A percentile compares a stretch with the other conserved stretches of the same genome.
These are phyloP conservation scores for Drosophila ercepeae DNA, from an alignment of 1,140 invertebrate species.

Conservation along the genomic window DNA sequence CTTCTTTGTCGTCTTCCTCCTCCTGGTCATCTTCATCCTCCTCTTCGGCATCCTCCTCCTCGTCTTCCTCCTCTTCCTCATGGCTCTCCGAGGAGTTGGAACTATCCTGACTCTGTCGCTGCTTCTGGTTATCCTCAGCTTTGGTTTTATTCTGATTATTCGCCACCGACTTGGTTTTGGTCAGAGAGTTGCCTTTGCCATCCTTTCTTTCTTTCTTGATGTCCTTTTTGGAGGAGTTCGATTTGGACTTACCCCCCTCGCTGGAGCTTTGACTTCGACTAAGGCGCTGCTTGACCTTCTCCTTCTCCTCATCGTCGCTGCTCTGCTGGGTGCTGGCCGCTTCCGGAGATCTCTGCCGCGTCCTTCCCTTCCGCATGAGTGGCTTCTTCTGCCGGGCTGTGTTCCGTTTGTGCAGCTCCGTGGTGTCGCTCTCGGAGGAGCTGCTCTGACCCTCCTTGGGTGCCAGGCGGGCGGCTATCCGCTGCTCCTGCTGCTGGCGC, in stretches of 20 bases:
- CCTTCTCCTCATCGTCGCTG: conserved; percentile 14
- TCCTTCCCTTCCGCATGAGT: conserved; percentile 55
- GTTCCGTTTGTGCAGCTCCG: conserved; percentile 71
- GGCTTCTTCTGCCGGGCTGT: conserved; percentile 74
- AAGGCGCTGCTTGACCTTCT: neutral
- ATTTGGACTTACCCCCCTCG: conserved; percentile 29
- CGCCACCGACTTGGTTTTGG: conserved; percentile 9
- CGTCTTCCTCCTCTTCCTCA: conserved; percentile 24
- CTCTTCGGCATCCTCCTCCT: conserved; percentile 7
- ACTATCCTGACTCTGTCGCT: conserved; percentile 5
- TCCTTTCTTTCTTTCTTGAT: conserved; percentile 11
- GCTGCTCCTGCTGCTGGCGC: conserved; percentile 68
- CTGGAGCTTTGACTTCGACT: conserved; percentile 29
- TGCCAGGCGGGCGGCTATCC: conserved; percentile 71
- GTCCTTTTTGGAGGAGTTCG: conserved; percentile 3
- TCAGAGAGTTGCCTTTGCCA: neutral
- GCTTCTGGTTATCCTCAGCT: conserved; percentile 15
- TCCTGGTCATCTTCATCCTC: conserved; percentile 7
- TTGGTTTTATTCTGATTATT: conserved; percentile 9
- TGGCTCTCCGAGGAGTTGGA: conserved; percentile 11
- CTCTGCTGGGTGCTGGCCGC: conserved; percentile 2
- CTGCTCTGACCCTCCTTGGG: conserved; percentile 57
- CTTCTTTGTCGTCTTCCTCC: conserved; percentile 11
- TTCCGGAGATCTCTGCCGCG: conserved; percentile 30
- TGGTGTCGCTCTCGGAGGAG: conserved; percentile 78